Evolutionary conservation across 2,888 invertebrate genomes (phyloP).

Genomic region (Acheta domesticus): DNA sequence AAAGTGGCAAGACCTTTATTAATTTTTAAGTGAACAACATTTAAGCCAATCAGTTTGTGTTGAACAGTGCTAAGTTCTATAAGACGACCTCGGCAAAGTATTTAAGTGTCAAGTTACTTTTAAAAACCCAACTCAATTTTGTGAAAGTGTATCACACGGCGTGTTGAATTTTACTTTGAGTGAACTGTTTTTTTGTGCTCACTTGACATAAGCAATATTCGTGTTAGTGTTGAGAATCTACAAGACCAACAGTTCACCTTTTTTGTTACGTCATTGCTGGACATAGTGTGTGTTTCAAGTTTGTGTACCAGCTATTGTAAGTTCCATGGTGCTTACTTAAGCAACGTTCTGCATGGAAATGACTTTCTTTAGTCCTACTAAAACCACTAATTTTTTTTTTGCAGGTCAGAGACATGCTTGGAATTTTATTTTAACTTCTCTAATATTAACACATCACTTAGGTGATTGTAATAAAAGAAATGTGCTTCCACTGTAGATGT

Average conservation of each 20-base stretch:
- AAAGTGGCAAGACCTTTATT: background rate
- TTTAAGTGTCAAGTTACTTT: background rate
- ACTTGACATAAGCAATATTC: background rate
- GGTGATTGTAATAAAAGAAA: background rate
- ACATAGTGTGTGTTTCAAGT: conserved; percentile 5
- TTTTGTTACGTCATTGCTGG: background rate
- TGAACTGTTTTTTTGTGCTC: background rate
- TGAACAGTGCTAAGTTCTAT: too few species aligned
- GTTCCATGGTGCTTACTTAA: conserved; percentile 24
- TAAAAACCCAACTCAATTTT: background rate
- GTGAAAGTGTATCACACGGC: background rate
- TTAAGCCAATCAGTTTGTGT: background rate
- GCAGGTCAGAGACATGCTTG: conserved; percentile 18
- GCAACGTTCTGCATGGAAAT: conserved; percentile 20
- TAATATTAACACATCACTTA: background rate
- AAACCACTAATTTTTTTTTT: conserved; percentile 19
- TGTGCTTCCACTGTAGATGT: background rate
- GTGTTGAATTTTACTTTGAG: background rate
- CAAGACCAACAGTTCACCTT: background rate
- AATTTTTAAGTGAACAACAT: background rate
- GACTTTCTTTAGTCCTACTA: conserved; percentile 2
- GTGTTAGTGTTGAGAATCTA: background rate
- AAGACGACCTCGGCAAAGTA: background rate
- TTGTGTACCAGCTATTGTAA: conserved; percentile 25
- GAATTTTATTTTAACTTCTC: conserved; percentile 1